Conservation (phyloP, 2,113 vertebrate species). For the Tyto alba region DNA sequence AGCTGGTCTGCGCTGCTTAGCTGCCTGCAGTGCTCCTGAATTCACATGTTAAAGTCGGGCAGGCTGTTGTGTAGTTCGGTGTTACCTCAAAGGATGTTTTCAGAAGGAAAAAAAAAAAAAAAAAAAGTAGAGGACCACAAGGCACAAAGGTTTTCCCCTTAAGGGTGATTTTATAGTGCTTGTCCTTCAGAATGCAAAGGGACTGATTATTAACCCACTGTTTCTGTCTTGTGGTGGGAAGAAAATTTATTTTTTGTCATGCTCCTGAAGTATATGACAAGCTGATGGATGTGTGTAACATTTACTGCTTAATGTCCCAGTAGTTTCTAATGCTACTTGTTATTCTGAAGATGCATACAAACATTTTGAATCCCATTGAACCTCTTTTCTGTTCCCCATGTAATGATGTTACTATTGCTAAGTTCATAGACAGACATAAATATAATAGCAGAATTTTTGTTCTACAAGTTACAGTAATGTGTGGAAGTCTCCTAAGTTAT, state of each 20-base stretch:
- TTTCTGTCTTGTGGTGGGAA: background rate
- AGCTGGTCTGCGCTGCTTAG: background rate
- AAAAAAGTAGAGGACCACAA: background rate
- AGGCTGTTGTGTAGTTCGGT: background rate
- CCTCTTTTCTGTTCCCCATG: background rate
- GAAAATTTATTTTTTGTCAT: background rate
- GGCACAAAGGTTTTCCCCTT: background rate
- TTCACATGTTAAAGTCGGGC: fast-evolving
- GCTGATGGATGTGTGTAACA: background rate
- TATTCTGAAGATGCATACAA: background rate
- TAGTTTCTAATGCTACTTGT: background rate
- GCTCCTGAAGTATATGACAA: background rate
- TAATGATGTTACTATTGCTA: background rate
- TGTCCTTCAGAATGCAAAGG: background rate
- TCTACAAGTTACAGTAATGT: background rate
- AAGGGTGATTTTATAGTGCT: background rate
- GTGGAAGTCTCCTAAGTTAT: background rate
- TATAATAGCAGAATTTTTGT: background rate
- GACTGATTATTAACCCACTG: background rate
- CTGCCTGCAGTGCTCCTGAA: background rate
- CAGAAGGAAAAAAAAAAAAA: background rate
- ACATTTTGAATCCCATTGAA: background rate
- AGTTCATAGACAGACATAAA: background rate
- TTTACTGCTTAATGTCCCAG: background rate
- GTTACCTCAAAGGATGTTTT: background rate